These are phyloP conservation scores for Rhinoptilus africanus DNA, from an alignment of 2,113 vertebrate genomes.

Conservation along the genomic window DNA sequence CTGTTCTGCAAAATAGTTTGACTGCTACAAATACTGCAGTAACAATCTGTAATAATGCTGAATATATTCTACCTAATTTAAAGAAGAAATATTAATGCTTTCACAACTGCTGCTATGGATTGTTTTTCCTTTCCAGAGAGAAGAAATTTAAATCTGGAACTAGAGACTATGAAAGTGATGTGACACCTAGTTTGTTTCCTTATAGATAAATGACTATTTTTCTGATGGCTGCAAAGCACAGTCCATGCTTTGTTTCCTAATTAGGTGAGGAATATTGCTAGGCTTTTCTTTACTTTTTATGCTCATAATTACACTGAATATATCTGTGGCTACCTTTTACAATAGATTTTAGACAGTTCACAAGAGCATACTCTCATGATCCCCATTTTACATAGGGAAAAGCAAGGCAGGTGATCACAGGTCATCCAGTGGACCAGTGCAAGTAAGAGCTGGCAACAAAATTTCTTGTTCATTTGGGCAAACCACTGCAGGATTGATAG, in stretches of 20 bases:
- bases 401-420: not conserved
- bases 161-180: not conserved
- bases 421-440: not conserved
- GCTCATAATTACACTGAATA: not conserved
- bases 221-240: not conserved
- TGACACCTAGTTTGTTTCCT: not conserved
- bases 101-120: not conserved
- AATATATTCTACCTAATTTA: not conserved
- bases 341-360: not conserved
- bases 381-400: not conserved
- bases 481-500: not conserved
- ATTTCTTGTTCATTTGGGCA: not conserved
- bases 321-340: not conserved
- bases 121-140: not conserved
- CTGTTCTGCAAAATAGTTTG: not conserved
- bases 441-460: not conserved
- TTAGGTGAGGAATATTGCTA: not conserved
- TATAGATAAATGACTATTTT: not conserved
- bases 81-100: not conserved
- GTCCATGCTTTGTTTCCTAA: not conserved
- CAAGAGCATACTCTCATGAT: not conserved
- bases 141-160: not conserved
- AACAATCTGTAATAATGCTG: not conserved
- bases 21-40: not conserved
- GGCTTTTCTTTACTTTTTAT: not conserved